Base-by-base conservation (phyloP, 2,888 invertebrate species). In the Heliconius ethilla region DNA sequence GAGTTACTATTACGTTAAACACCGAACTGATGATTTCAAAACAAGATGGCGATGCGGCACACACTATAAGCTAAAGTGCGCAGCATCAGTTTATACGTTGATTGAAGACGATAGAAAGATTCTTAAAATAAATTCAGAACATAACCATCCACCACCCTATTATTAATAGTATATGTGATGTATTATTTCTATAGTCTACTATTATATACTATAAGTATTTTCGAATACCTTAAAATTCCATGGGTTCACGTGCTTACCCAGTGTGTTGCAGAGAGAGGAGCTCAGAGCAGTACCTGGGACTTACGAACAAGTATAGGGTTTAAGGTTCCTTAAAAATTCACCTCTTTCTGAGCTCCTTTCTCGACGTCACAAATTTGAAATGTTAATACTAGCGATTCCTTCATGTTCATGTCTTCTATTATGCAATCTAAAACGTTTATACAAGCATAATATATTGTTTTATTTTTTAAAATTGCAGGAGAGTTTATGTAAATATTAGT, bases 31-130 rank as follows among this genome's bases (percentile, higher is more conserved):
- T 5, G 82, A 83, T 2, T 29, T 76, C 78, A 79, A 70, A n/a
- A 79, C 75, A 6, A 78, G 82, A 0, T 87, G 87, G 87, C 83
- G 85, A 78, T 88, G 88, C n/a, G 84, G 83, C 2, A 84, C 84
- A 0, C 83, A 85, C 55, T 75, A 81, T 22, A 82, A 79, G 6
- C 22, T 22, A 5, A 83, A 83, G 0, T 88, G 88, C 66, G 76
- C 80, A 5, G 87, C 87, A 5, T 70, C 78, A 4, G 40, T 86
- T 1, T 84, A 82, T 75, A 87, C 84, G 0, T 15, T 80, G 0
- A 75, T 79, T 0, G 78, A 55, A 18, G 83, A 65, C 13, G 78
- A 75, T 69, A 66, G 45, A 1, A 76, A 76, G 63, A 78, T 80
- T 10, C 4, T 78, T 10, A 74, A 70, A 70, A n/a, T 69, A 3